Conservation (phyloP, 1,140 invertebrate genomes). For the Cepaea nemoralis region DNA sequence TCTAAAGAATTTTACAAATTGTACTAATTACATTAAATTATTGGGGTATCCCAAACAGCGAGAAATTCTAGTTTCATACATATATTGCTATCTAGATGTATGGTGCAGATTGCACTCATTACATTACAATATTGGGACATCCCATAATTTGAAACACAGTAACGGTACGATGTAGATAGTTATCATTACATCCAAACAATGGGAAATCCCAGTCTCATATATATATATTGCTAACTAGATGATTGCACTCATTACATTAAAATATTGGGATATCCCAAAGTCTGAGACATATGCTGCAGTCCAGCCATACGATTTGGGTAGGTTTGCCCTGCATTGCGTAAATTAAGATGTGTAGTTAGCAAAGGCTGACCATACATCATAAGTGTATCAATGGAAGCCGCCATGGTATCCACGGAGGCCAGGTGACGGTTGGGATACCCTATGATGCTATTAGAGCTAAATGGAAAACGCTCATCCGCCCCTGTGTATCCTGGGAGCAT, state of each 20-base stretch:
- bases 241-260: constrained; percentile 17
- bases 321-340: background rate
- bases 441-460: background rate
- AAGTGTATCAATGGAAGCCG: constrained; percentile 15
- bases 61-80: no score
- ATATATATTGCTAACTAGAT: no score
- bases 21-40: constrained; percentile 5
- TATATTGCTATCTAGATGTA: no score
- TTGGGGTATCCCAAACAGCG: constrained; percentile 19
- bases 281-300: background rate
- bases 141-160: no score
- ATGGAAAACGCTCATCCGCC: background rate
- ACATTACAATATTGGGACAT: no score
- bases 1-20: no score
- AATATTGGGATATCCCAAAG: constrained; percentile 8
- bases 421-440: background rate
- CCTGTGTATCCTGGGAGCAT: constrained; percentile 12
- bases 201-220: no score
- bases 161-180: no score
- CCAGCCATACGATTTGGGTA: background rate
- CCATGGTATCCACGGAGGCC: background rate
- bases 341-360: background rate
- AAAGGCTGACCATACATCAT: constrained; percentile 33
- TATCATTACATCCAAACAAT: no score
- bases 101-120: no score